Conservation (phyloP, 2,113 vertebrate genomes). For the Vulpes ferrilata region DNA sequence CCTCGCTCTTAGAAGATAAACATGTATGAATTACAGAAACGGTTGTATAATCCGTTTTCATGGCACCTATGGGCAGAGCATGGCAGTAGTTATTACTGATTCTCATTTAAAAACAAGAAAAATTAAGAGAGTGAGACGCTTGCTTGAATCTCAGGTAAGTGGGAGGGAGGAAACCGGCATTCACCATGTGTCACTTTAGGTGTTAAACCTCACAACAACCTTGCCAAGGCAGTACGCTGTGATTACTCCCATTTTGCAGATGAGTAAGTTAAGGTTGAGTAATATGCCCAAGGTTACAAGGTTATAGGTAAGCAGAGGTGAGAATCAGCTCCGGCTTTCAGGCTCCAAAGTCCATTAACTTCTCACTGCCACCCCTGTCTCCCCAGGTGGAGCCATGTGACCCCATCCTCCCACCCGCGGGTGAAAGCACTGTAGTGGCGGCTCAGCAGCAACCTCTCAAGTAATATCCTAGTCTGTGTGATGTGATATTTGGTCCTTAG, state of each 20-base stretch:
- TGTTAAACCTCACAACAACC: not conserved
- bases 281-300: not conserved
- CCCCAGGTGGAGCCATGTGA: not conserved
- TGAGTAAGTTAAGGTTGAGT: not conserved
- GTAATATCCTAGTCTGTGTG: not conserved
- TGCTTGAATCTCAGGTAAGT: not conserved
- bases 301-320: not conserved
- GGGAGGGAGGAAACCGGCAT: not conserved
- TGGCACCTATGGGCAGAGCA: not conserved
- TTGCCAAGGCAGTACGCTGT: not conserved
- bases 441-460: not conserved
- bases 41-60: rapidly evolving
- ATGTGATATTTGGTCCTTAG: not conserved
- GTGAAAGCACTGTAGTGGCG: rapidly evolving
- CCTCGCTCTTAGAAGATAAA: not conserved
- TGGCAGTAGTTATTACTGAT: not conserved
- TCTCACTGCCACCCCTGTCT: not conserved
- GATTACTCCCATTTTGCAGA: not conserved
- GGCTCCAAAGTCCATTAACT: not conserved
- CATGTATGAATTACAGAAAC: not conserved
- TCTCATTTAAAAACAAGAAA: not conserved
- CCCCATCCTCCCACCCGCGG: rapidly evolving
- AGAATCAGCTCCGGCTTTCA: not conserved
- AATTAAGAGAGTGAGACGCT: not conserved
- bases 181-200: not conserved